Conservation (phyloP, 2,888 invertebrate species). For the Sinohyriopsis cumingii region DNA sequence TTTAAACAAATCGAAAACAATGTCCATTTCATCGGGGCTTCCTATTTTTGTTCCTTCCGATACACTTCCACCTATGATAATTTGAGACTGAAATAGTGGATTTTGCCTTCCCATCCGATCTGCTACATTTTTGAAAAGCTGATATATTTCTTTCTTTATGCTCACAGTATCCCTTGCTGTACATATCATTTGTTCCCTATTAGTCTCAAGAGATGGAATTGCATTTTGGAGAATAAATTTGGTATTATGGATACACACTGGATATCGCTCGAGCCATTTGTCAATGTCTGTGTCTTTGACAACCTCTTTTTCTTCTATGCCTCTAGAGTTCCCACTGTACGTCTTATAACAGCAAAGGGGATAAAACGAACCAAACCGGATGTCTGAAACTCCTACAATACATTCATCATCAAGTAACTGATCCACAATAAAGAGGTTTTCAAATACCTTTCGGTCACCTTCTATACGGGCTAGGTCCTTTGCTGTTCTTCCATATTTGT, state of each 20-base stretch:
- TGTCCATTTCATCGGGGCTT: conserved; percentile 14
- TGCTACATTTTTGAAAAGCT: conserved; percentile 1
- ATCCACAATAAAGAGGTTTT: neutral
- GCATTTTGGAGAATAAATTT: conserved; percentile 10
- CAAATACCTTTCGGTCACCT: conserved; percentile 1
- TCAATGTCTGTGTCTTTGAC: conserved; percentile 6
- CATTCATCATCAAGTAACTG: neutral
- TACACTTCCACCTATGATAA: conserved; percentile 17
- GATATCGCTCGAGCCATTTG: conserved; percentile 9
- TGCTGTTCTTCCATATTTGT: conserved; percentile 10
- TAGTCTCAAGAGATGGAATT: conserved; percentile 5
- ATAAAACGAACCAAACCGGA: conserved; percentile 11
- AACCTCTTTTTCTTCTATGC: conserved; percentile 5
- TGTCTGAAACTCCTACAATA: conserved; percentile 5
- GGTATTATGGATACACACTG: conserved; percentile 16
- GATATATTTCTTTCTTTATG: conserved; percentile 5
- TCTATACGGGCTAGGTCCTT: conserved; percentile 7
- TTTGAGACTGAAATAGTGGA: conserved; percentile 10
- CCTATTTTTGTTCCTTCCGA: conserved; percentile 17
- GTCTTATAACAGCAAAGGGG: conserved; percentile 14
- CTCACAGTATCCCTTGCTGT: conserved; percentile 2
- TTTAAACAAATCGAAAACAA: conserved; percentile 17
- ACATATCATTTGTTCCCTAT: conserved; percentile 1
- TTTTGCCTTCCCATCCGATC: conserved; percentile 1
- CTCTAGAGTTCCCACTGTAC: neutral